Evolutionary conservation across 2,888 invertebrate species (phyloP).

Genomic region (Stenotaenia linearis): DNA sequence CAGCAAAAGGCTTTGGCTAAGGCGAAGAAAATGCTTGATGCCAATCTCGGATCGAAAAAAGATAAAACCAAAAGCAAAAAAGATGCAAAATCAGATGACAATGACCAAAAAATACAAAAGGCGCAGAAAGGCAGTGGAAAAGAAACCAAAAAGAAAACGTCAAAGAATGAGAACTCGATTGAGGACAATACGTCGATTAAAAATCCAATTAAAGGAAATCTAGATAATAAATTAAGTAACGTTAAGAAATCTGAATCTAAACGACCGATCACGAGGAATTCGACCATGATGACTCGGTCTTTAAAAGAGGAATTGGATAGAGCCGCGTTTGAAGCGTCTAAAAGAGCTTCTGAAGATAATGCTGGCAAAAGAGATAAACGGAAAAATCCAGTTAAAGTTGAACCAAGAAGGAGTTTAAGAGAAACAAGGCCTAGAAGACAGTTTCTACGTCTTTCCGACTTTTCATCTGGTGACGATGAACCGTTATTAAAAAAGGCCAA

Average conservation of each 20-base stretch:
- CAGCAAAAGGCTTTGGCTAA: conserved; percentile 40
- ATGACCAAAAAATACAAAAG: neutral
- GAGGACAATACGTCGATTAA: neutral
- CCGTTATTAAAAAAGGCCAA: conserved; percentile 32
- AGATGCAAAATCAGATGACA: neutral
- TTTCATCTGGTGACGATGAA: conserved; percentile 36
- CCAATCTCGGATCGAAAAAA: neutral
- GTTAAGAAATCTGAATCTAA: neutral
- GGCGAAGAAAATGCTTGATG: conserved; percentile 34
- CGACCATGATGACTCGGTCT: conserved; percentile 24
- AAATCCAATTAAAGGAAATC: neutral
- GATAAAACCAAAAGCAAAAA: conserved; percentile 7
- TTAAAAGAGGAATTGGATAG: conserved; percentile 26
- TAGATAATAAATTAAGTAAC: neutral
- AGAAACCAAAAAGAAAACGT: neutral
- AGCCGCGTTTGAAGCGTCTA: conserved; percentile 31
- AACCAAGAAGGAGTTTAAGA: neutral
- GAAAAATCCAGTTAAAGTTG: conserved; percentile 26
- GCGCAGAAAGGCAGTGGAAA: neutral
- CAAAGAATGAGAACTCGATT: neutral
- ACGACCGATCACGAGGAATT: conserved; percentile 8
- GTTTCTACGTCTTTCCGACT: conserved; percentile 29
- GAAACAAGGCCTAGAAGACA: neutral
- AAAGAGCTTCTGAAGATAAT: conserved; percentile 18
- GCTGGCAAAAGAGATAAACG: neutral